Conservation (phyloP, 2,113 vertebrate genomes). For the Bos taurus region DNA sequence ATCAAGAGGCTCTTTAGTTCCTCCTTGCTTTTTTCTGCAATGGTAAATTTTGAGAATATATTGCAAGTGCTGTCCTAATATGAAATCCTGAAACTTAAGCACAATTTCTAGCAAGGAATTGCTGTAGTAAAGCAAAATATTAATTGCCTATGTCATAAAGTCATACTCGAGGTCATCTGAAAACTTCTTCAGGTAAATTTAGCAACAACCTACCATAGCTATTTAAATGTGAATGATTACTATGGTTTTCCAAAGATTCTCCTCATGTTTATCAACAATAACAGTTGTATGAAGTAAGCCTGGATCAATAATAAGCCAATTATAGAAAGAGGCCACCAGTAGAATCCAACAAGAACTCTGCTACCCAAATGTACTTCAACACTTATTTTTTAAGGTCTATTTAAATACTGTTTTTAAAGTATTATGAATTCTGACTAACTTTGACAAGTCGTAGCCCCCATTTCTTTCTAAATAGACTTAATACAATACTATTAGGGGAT, state of each 20-base stretch:
- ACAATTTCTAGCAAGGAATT: not conserved
- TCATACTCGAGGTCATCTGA: not conserved
- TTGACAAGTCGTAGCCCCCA: not conserved
- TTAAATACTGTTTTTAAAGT: not conserved
- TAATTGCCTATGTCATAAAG: not conserved
- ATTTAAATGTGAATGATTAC: not conserved
- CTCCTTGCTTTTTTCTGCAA: not conserved
- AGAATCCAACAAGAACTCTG: not conserved
- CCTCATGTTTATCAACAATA: not conserved
- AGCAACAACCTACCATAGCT: not conserved
- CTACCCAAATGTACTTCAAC: not conserved
- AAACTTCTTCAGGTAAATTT: not conserved
- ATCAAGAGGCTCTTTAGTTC: not conserved
- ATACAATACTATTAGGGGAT: not conserved
- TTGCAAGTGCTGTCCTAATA: not conserved
- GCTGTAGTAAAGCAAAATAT: not conserved
- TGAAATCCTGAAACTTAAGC: not conserved
- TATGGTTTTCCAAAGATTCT: not conserved
- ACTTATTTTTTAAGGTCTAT: not conserved
- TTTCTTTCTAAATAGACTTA: not conserved
- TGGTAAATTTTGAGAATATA: not conserved
- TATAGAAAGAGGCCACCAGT: not conserved
- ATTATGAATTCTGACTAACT: not conserved
- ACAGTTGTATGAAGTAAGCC: not conserved
- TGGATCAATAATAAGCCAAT: not conserved